Base-by-base conservation (phyloP, 2,113 vertebrate species). In the Limnothrissa miodon region DNA sequence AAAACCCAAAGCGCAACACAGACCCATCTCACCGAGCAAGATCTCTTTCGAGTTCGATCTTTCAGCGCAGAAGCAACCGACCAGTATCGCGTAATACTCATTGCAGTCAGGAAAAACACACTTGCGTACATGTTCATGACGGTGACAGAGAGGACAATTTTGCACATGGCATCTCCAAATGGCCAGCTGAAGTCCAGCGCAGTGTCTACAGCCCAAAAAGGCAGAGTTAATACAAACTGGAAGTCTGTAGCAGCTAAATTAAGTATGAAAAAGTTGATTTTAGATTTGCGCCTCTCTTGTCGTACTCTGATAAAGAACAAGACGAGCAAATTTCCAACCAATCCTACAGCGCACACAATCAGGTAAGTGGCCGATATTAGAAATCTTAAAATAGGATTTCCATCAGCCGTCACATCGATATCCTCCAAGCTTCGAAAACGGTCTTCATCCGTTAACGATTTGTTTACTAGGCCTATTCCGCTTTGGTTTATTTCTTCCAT, bases 51-150 rank as follows among this genome's bases (percentile, higher is more conserved):
- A 0, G 83, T 80, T 2, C 90, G 83, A 86, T 89, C 90, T 36
- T 91, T 91, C 25, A 93, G 89, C 0, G 92, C 89, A 0, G 92
- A 92, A 3, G 88, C 92, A 13, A 94, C 83, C 0, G 92, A 90
- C 83, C 93, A 90, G 93, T 93, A 95, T 51, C 93, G 93, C 5
- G 93, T 93, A 46, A 95, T 88, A 11, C 94, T 94, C 95, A 93
- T 92, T 19, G 93, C 92, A 0, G 94, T 90, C 80, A 95, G 93
- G 17, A 94, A 93, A 82, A 95, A 95, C 25, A 93, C 93, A 83
- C 94, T 92, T 83, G 93, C 93, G 86, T 93, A 94, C 93, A 92
- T 93, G 91, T 93, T 94, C 91, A 96, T 92, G 66, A 94, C 94
- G 0, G 92, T 93, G 83, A 92, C 91, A 0, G 92, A 94, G 17